Conservation (phyloP, 2,888 invertebrate species). For the Dolichomitus sp. region DNA sequence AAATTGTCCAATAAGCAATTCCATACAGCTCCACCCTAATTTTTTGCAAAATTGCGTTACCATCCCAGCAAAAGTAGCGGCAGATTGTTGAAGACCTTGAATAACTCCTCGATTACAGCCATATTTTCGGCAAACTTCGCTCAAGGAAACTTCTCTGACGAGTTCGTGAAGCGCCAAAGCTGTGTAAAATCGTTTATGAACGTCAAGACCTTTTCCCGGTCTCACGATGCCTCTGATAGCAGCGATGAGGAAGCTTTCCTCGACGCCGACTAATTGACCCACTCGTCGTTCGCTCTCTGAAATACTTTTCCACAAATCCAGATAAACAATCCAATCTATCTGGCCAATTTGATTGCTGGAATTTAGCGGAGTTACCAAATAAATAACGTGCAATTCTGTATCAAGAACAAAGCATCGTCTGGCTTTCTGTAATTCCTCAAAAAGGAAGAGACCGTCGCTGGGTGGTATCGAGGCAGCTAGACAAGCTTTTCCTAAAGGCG, state of each 20-base stretch:
- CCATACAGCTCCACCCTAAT: slow-evolving; percentile 96
- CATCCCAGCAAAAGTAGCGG: slow-evolving; percentile 98
- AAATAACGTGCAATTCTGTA: slow-evolving; percentile 97
- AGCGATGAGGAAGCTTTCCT: slow-evolving; percentile 94
- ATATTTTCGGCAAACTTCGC: slow-evolving; percentile 94
- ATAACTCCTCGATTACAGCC: slow-evolving; percentile 95
- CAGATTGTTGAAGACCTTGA: slow-evolving; percentile 97
- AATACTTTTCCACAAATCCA: slow-evolving; percentile 94
- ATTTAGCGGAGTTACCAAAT: slow-evolving; percentile 97
- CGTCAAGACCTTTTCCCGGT: slow-evolving; percentile 79
- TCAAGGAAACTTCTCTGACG: slow-evolving; percentile 95
- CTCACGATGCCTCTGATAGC: slow-evolving; percentile 91
- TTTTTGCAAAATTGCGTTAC: slow-evolving; percentile 98
- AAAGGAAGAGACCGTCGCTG: slow-evolving; percentile 95
- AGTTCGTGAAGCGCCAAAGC: slow-evolving; percentile 97
- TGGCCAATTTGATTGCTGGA: slow-evolving; percentile 92
- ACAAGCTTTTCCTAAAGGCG: slow-evolving; percentile 96
- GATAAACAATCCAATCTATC: slow-evolving; percentile 93
- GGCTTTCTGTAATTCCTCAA: slow-evolving; percentile 96
- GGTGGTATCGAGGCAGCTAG: slow-evolving; percentile 98
- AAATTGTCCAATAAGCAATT: slow-evolving; percentile 96
- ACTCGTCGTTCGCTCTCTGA: slow-evolving; percentile 94
- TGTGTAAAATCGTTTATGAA: slow-evolving; percentile 92
- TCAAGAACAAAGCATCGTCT: slow-evolving; percentile 96
- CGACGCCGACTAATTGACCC: slow-evolving; percentile 95